Evolutionary conservation across 2,888 invertebrate genomes (phyloP), one percentile per base, ranked within the genome.

Genomic region (Orthosia cruda): DNA sequence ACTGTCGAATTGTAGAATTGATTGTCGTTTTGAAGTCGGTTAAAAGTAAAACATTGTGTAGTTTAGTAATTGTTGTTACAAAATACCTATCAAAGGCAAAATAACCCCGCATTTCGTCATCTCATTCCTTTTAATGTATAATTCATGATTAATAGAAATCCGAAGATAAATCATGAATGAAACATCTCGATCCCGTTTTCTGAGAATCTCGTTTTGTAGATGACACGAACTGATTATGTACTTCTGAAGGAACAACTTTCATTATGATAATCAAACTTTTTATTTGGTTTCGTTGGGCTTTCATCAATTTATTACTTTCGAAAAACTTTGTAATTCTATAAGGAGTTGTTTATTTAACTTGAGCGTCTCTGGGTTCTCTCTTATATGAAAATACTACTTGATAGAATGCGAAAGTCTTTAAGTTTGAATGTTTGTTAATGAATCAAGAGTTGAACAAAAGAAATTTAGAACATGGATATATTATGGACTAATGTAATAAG

Each of bases 101-200:
- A 40, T 71, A 71, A 67, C 49, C 32, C 67, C 66, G 9, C 16
- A 68, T 13, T 40, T 40, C 40, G 23, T 61, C 74, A 75, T 74
- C 16, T 62, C 57, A 63, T 81, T 75, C 20, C 45, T 57, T 76
- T 75, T 57, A 58, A 61, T 69, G 23, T 62, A 26, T 68, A 55
- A 77, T 83, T 68, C 65, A 77, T 64, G 20, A 26, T 55, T 45
- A 54, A 61, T 45, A 47, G n/a, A 16, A 67, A 50, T 54, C 50
- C 16, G 2, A 23, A 58, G 12, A 67, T 45, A 20, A 59, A 82
- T 82, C 45, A 83, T 81, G 77, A 82, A 77, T 82, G 55, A 77
- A 66, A 82, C 45, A 77, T 77, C 23, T 54, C 23, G 47, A 52
- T 62, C 47, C 55, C 52, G 67, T 61, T 68, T 77, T 82, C 77